A percentile compares a stretch with the other conserved stretches of the same genome.
phyloP scores from a whole-genome alignment of 2,113 vertebrate species.

The Dromaius novaehollandiae region DNA sequence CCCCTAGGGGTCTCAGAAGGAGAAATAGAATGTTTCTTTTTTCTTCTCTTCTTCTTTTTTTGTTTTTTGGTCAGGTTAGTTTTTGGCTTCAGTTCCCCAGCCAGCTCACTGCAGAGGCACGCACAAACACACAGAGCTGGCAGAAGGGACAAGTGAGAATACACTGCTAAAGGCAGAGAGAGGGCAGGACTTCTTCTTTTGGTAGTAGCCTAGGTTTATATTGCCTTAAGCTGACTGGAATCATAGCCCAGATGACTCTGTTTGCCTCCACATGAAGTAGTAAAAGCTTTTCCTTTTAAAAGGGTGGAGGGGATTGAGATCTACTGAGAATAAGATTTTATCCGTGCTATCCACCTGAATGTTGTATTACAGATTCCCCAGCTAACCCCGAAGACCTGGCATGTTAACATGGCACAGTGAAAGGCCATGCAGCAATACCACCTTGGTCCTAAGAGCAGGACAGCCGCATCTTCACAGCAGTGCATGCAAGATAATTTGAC shows the following conservation, averaged over 20 bases:
- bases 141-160: not conserved
- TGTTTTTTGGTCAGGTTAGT: not conserved
- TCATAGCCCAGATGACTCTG: not conserved
- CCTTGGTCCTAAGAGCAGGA: not conserved
- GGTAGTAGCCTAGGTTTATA: not conserved
- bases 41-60: not conserved
- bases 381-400: not conserved
- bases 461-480: not conserved
- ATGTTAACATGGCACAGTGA: not conserved
- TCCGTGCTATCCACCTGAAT: not conserved
- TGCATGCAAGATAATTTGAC: rapidly evolving
- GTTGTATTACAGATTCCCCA: not conserved
- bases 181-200: not conserved
- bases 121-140: rapidly evolving
- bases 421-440: not conserved
- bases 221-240: not conserved
- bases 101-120: not conserved
- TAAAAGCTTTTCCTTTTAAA: not conserved
- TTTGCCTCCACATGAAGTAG: not conserved
- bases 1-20: not conserved
- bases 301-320: not conserved
- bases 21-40: not conserved
- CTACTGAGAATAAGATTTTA: not conserved
- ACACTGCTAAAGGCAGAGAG: not conserved
- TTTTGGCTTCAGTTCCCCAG: not conserved